Percentiles rank a stretch among this genome's conserved stretches.
phyloP scores from a whole-genome alignment of 2,797 vertebrate genomes.

The Sebastes cheni region DNA sequence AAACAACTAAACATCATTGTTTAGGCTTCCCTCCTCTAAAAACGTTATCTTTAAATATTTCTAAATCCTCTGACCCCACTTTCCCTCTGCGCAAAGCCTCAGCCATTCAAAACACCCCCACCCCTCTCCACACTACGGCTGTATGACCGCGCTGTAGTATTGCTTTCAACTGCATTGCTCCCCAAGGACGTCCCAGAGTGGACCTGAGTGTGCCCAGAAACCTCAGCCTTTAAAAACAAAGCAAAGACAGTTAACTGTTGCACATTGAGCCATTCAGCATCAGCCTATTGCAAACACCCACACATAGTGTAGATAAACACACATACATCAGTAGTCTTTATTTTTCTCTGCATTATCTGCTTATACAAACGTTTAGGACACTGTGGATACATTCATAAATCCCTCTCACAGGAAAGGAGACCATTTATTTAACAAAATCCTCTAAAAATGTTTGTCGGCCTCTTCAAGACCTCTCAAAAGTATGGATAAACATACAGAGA shows the following conservation, averaged over 20 bases:
- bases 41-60: slow-evolving; percentile 63
- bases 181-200: slow-evolving; percentile 69
- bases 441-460: slow-evolving; percentile 44
- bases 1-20: slow-evolving; percentile 46
- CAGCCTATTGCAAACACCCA: slow-evolving; percentile 34
- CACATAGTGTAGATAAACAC: slow-evolving; percentile 17
- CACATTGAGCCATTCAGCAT: slow-evolving; percentile 57
- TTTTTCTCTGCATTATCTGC: slow-evolving; percentile 12
- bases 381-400: slow-evolving; percentile 37
- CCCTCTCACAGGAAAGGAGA: slow-evolving; percentile 11
- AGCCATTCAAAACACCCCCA: slow-evolving; percentile 64
- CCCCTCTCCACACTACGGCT: slow-evolving; percentile 37
- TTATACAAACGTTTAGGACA: slow-evolving; percentile 14
- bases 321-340: slow-evolving; percentile 3
- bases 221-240: slow-evolving; percentile 77
- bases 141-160: slow-evolving; percentile 61
- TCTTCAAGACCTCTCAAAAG: slow-evolving; percentile 11
- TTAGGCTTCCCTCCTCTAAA: slow-evolving; percentile 40
- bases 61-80: slow-evolving; percentile 63
- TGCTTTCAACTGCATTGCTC: slow-evolving; percentile 75
- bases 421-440: slow-evolving; percentile 57
- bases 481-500: slow-evolving; percentile 62
- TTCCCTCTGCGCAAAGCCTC: slow-evolving; percentile 52
- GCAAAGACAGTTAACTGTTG: slow-evolving; percentile 55
- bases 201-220: slow-evolving; percentile 74